These are phyloP conservation scores for Scrobipalpa atriplicella DNA, from an alignment of 2,888 invertebrate species.

Conservation along the genomic window DNA sequence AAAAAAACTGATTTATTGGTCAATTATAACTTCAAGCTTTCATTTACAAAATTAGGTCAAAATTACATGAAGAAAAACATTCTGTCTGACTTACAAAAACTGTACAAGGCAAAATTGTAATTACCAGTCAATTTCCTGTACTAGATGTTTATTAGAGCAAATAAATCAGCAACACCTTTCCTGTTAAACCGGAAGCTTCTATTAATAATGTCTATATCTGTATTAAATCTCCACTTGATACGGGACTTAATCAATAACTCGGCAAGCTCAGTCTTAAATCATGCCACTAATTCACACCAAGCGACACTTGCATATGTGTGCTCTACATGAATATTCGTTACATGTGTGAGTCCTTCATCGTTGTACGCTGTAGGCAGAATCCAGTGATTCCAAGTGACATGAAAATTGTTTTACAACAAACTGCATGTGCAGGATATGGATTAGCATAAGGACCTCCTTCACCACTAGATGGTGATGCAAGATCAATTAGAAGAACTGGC, in stretches of 20 bases:
- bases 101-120: too few species aligned
- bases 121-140: background rate
- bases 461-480: constrained; percentile 8
- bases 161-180: background rate
- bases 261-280: background rate
- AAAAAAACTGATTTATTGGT: too few species aligned
- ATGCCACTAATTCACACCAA: background rate
- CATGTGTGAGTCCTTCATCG: too few species aligned
- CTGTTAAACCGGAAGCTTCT: background rate
- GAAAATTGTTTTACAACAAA: background rate
- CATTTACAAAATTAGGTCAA: too few species aligned
- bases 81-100: too few species aligned
- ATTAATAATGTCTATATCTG: background rate
- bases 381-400: background rate
- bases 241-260: constrained; percentile 1
- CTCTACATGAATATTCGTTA: too few species aligned
- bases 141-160: background rate
- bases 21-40: too few species aligned
- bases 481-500: constrained; percentile 10
- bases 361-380: background rate
- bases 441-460: constrained; percentile 21
- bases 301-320: background rate
- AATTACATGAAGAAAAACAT: too few species aligned
- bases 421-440: constrained; percentile 19
- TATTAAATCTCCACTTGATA: constrained; percentile 8